A percentile compares a stretch with the other conserved stretches of the same genome.
Evolutionary conservation across 2,797 vertebrate species (phyloP).

Genomic region (Characodon lateralis): DNA sequence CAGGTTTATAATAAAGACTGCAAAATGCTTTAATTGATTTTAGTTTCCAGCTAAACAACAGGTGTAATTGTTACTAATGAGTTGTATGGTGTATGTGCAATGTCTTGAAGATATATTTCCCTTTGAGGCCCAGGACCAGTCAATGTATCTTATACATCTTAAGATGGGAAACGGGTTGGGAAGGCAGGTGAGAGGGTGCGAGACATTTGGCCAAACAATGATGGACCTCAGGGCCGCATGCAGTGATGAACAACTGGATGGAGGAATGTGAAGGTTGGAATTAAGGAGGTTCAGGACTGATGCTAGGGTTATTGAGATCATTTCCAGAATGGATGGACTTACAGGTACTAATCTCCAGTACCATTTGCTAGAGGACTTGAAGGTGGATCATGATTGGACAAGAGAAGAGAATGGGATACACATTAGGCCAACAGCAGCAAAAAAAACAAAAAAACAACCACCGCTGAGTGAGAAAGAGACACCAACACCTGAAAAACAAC

Average conservation of each 20-base stretch:
- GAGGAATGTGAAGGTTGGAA: not conserved
- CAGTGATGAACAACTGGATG: conserved; percentile 29
- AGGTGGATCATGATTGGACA: conserved; percentile 60
- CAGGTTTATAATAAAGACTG: not conserved
- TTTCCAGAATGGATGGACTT: conserved; percentile 81
- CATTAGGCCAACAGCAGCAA: conserved; percentile 49
- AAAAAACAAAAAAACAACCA: not conserved
- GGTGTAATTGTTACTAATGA: not conserved
- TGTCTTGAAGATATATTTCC: not conserved
- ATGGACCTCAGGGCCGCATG: conserved; percentile 53
- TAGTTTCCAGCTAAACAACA: not conserved
- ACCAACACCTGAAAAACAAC: not conserved
- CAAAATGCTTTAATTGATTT: not conserved
- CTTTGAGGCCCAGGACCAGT: not conserved
- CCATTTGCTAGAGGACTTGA: conserved; percentile 96
- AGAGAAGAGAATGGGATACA: conserved; percentile 67
- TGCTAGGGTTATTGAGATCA: conserved; percentile 4
- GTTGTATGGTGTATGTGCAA: not conserved
- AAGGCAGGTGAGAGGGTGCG: not conserved
- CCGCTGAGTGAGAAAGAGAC: not conserved
- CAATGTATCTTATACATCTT: not conserved
- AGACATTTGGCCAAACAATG: conserved; percentile 17
- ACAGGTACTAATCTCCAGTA: conserved; percentile 97
- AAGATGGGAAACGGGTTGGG: not conserved
- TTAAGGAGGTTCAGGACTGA: conserved; percentile 5